Evolutionary conservation across 2,797 vertebrate species (phyloP), one percentile per base, ranked within the genome.

Genomic region (Pantherophis alleghaniensis): DNA sequence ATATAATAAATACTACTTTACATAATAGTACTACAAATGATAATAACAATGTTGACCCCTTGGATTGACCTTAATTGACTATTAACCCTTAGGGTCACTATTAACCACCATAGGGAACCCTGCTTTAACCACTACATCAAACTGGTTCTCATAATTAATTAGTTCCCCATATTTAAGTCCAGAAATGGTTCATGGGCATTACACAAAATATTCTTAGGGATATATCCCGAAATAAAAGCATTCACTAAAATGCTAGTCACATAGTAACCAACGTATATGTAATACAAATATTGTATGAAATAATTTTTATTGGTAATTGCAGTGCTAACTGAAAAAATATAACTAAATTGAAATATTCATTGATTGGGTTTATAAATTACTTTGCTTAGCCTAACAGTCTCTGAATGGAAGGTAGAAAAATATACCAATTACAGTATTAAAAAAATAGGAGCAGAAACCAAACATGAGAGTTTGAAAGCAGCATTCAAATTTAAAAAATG

Each of bases 221-320:
- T 47, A 9, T 56, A 24, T 90, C 0, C 28, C 37, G 42, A 51
- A 42, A 51, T 51, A n/a, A 53, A 90, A 74, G 16, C 16, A 74
- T 37, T 74, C 69, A 37, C 24, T 87, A 28, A 55, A 26, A 55
- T n/a, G 26, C 86, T 53, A n/a, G 12, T 87, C 86, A 87, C 51
- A 14, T 55, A 87, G 69, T 32, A 74, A 37, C n/a, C 14, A 69
- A 69, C 89, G 83, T 79, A 26, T 0, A 0, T 90, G 66, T 66
- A 91, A 95, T 88, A 66, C 61, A 93, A 94, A 42, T 51, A 91
- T 14, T 79, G 14, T 92, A 28, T 9, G 66, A 37, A 74, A 74
- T 37, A 74, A 74, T 37, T 18, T 20, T 6, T 74, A 37, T 37
- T 74, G 69, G 32, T 32, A 37, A 37, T 74, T 20, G 13, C 66